Base-by-base conservation (phyloP, 2,888 invertebrate species). In the Pristionchus fissidentatus region DNA sequence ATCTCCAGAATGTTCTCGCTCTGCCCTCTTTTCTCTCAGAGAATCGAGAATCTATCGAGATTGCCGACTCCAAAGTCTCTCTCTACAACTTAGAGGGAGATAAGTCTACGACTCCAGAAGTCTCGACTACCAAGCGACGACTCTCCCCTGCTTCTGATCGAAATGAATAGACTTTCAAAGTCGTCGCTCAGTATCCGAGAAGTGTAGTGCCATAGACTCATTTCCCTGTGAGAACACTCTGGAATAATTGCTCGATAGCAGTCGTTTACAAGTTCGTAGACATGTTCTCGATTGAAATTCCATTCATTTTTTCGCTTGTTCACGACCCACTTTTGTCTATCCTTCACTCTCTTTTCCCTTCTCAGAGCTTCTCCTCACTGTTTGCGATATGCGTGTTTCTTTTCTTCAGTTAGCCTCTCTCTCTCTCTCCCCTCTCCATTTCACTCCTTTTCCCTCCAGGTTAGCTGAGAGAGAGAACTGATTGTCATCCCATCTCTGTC, bases 321-420 rank as follows among this genome's bases (percentile, higher is more conserved):
- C 60, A 60, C 60, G 60, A 60, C 60, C 60, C 60, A 60, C 60
- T 32, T 60, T 60, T 60, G n/a, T n/a, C n/a, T n/a, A n/a, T n/a
- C n/a, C n/a, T n/a, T n/a, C n/a, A 60, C 29, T 60, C 60, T 60
- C 60, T 60, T 32, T 60, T 60, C 60, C 32, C 60, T 26, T 1
- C 60, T 22, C 19, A 10, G 13, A 32, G 10, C 32, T 32, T n/a
- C 60, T 19, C 32, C 7, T 29, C 60, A 60, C 60, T 60, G 60
- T 60, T 60, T 60, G 60, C 29, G 60, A 60, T 60, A 60, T 60
- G 60, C 60, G 60, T 60, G 60, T 60, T 60, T 60, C 60, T 60
- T 60, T 29, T 60, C 60, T 29, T 22, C 60, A 60, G 60, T 19
- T 60, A 26, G 29, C n/a, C 57, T 60, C 57, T n/a, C 15, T 15